Conservation (phyloP, 2,113 vertebrate genomes). For the Ailurus styani region DNA sequence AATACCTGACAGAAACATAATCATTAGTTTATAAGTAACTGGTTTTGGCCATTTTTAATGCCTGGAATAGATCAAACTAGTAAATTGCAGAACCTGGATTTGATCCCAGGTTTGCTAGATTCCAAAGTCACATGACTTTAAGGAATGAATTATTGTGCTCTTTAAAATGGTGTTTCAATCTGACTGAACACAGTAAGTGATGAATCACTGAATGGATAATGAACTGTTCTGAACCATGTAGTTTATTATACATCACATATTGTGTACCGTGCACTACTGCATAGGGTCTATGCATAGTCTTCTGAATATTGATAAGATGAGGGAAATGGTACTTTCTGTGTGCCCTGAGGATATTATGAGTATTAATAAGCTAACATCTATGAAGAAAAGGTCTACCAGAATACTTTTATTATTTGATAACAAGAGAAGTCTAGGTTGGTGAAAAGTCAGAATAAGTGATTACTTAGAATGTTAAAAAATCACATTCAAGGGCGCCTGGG, state of each 20-base stretch:
- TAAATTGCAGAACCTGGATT: background rate
- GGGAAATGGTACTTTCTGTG: background rate
- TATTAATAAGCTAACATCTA: conserved; percentile 28
- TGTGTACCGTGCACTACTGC: background rate
- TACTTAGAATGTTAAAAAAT: background rate
- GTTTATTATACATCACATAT: background rate
- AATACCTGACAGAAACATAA: background rate
- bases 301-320: conserved; percentile 28
- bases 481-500: background rate
- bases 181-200: background rate
- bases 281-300: background rate
- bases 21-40: background rate
- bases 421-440: conserved; percentile 23
- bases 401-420: background rate
- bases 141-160: background rate
- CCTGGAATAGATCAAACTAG: background rate
- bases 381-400: conserved; percentile 13
- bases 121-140: background rate
- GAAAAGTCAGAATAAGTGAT: conserved; percentile 27
- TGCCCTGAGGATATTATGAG: background rate
- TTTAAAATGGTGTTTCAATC: conserved; percentile 12
- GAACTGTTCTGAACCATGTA: background rate
- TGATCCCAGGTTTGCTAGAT: background rate
- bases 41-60: background rate
- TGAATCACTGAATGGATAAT: background rate